phyloP scores from a whole-genome alignment of 92 coral and sea anemone species.

The Montipora capitata region DNA sequence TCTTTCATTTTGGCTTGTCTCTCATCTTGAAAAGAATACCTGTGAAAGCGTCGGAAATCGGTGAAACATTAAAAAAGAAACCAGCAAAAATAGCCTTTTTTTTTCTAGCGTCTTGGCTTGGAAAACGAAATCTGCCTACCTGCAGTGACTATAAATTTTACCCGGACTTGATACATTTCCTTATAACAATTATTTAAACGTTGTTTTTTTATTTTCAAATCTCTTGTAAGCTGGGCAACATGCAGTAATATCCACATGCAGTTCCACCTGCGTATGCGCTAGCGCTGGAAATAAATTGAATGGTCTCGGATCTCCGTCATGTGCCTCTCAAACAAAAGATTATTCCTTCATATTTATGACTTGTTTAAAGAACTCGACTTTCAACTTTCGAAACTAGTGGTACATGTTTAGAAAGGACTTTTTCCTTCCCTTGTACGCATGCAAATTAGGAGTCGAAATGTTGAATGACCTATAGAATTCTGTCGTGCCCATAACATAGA shows the following conservation, averaged over 20 bases:
- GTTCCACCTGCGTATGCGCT: not conserved
- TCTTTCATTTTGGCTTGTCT: too few species aligned
- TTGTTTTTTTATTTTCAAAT: constrained; percentile 8
- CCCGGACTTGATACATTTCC: too few species aligned
- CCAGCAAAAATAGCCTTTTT: not conserved
- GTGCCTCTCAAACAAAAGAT: not conserved
- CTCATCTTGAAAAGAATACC: not conserved
- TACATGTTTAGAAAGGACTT: too few species aligned
- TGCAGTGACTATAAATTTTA: too few species aligned
- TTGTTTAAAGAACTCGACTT: too few species aligned
- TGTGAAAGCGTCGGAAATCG: not conserved
- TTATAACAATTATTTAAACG: too few species aligned
- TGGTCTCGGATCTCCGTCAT: not conserved
- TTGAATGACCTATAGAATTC: not conserved
- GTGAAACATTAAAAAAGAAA: not conserved
- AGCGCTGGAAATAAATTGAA: not conserved
- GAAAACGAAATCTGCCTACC: too few species aligned
- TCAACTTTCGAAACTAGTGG: too few species aligned
- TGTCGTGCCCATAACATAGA: too few species aligned
- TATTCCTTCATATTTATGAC: too few species aligned
- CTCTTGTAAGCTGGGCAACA: constrained; percentile 33
- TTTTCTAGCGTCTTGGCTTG: too few species aligned
- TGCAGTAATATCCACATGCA: not conserved
- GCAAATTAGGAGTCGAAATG: not conserved
- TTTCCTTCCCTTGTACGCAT: not conserved